Conservation (phyloP, 64 coral and sea anemone species). For the Stichodactyla mertensii region DNA sequence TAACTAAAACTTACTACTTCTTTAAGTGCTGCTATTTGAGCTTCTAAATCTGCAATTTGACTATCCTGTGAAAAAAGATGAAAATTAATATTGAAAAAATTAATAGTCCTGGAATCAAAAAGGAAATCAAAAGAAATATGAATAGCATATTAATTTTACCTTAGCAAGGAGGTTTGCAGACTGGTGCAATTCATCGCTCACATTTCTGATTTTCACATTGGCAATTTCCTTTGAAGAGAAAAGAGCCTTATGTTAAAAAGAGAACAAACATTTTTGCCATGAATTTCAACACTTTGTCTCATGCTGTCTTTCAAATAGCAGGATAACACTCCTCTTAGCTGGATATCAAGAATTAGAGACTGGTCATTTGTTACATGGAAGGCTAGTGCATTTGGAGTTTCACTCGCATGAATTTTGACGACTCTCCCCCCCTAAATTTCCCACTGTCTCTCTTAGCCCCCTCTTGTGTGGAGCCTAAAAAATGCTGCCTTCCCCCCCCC, state of each 20-base stretch:
- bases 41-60: conserved; percentile 72
- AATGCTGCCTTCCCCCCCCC: no score
- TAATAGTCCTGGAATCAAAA: not conserved
- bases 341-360: not conserved
- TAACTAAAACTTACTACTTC: conserved; percentile 47
- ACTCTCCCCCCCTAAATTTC: no score
- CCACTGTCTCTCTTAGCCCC: no score
- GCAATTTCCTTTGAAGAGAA: conserved; percentile 54
- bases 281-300: not conserved
- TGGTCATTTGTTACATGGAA: not conserved
- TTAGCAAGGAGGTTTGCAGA: conserved; percentile 80
- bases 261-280: not conserved
- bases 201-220: conserved; percentile 66
- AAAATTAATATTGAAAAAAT: not conserved
- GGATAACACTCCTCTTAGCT: not conserved
- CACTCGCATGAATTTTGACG: no score
- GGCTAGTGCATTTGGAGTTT: no score
- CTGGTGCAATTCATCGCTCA: conserved; percentile 79
- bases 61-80: conserved; percentile 59
- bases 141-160: conserved; percentile 18
- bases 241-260: not conserved
- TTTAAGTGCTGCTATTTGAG: conserved; percentile 52
- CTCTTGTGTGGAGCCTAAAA: no score
- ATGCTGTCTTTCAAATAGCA: not conserved
- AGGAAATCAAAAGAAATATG: not conserved